phyloP scores from a whole-genome alignment of 2,113 vertebrate species.

The Tragelaphus scriptus region DNA sequence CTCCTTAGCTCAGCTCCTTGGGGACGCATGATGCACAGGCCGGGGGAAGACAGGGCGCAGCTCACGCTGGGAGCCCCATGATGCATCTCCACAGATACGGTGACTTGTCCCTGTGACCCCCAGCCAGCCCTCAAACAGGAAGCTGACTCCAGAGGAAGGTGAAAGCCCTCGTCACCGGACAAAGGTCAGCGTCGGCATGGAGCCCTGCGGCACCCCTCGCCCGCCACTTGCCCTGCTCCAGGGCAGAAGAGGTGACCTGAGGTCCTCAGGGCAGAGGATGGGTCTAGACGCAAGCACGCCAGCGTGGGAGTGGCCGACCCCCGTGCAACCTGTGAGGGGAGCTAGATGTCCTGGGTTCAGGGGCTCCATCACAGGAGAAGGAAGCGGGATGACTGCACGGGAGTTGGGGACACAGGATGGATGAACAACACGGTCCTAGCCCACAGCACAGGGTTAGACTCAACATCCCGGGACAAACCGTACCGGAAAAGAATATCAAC shows the following conservation, averaged over 20 bases:
- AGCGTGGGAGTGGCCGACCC: background rate
- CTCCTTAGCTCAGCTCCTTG: background rate
- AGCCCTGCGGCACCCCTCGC: background rate
- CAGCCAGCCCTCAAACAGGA: background rate
- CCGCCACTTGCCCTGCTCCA: background rate
- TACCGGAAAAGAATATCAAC: background rate
- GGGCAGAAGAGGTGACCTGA: background rate
- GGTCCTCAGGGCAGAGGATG: background rate
- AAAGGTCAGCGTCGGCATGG: background rate
- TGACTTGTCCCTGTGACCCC: background rate
- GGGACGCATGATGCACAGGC: background rate
- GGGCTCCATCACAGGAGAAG: background rate
- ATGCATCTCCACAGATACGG: background rate
- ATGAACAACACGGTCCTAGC: background rate
- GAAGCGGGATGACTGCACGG: background rate
- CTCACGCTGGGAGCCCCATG: fast-evolving
- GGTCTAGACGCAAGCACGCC: background rate
- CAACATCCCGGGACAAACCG: background rate
- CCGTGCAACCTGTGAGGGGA: background rate
- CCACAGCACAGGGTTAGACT: background rate
- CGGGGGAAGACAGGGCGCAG: background rate
- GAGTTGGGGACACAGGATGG: background rate
- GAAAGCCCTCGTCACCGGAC: background rate
- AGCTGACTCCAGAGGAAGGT: background rate
- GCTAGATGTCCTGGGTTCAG: background rate